These are phyloP conservation scores for Caenorhabditis auriculariae DNA, from an alignment of 2,888 invertebrate species.

Conservation along the genomic window DNA sequence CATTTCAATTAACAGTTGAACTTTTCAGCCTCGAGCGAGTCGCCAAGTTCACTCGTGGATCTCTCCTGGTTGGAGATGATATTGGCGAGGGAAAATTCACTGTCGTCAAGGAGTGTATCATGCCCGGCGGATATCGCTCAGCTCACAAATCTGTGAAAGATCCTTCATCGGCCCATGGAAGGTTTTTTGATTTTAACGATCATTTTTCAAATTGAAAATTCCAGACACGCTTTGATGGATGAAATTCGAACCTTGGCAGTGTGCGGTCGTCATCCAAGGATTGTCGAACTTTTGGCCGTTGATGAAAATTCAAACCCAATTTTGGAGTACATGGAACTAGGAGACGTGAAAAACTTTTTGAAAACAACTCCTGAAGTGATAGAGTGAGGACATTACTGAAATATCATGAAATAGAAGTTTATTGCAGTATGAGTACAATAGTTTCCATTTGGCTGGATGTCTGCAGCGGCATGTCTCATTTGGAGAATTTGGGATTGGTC, in stretches of 20 bases:
- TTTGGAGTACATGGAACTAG: conserved; percentile 35
- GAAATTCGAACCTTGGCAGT: conserved; percentile 38
- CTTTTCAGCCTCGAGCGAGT: conserved; percentile 9
- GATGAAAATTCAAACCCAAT: conserved; percentile 41
- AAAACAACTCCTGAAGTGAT: conserved; percentile 20
- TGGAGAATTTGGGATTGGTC: conserved; percentile 47
- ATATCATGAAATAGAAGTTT: background rate
- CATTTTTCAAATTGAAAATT: background rate
- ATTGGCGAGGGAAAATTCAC: conserved; percentile 59
- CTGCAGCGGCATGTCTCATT: conserved; percentile 39
- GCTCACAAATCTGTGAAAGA: conserved; percentile 41
- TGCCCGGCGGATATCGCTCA: conserved; percentile 24
- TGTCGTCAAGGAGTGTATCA: conserved; percentile 38
- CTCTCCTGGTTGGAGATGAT: conserved; percentile 27
- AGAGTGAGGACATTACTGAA: conserved; percentile 14
- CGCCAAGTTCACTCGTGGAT: conserved; percentile 2
- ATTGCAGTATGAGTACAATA: conserved; percentile 20
- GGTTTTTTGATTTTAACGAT: conserved; percentile 5
- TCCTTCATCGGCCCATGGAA: conserved; percentile 30
- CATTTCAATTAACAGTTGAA: no score
- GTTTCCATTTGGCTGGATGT: conserved; percentile 40
- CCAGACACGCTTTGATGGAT: conserved; percentile 42
- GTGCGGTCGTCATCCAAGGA: conserved; percentile 37
- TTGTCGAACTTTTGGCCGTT: conserved; percentile 30
- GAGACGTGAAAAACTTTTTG: conserved; percentile 33